Evolutionary conservation across 2,888 invertebrate genomes (phyloP).

Genomic region (Drosophila merina): DNA sequence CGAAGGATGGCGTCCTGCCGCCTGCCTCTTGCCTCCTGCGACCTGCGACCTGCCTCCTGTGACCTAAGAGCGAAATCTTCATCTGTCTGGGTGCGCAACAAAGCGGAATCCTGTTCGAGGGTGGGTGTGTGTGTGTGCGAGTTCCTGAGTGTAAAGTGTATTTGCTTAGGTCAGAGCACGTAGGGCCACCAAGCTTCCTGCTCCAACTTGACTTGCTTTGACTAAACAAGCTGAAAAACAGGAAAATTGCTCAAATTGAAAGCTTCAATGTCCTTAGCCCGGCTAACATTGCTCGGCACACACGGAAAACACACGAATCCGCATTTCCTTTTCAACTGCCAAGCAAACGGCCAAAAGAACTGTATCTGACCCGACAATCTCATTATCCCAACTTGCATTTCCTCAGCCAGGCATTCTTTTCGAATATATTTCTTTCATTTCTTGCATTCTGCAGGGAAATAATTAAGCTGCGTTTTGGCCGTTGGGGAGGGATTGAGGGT

Average conservation of each 20-base stretch:
- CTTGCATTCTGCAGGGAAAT: slow-evolving; percentile 37
- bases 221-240: slow-evolving; percentile 45
- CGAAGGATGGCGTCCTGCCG: slow-evolving; percentile 16
- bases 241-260: slow-evolving; percentile 46
- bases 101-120: slow-evolving; percentile 54
- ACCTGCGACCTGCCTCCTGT: background rate
- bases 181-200: slow-evolving; percentile 21
- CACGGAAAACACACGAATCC: background rate
- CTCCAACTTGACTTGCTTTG: slow-evolving; percentile 57
- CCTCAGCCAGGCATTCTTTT: slow-evolving; percentile 2
- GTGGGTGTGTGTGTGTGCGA: too few species aligned
- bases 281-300: slow-evolving; percentile 2
- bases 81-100: slow-evolving; percentile 73
- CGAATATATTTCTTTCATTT: slow-evolving; percentile 10
- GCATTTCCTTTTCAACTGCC: background rate
- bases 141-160: slow-evolving; percentile 57
- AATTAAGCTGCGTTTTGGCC: slow-evolving; percentile 56
- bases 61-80: slow-evolving; percentile 19
- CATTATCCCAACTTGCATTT: slow-evolving; percentile 20
- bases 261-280: slow-evolving; percentile 37
- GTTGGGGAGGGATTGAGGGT: slow-evolving; percentile 2
- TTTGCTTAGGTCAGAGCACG: slow-evolving; percentile 71
- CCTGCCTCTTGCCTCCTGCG: background rate
- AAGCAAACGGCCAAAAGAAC: slow-evolving; percentile 5
- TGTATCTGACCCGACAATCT: slow-evolving; percentile 32